A percentile compares a stretch with the other conserved stretches of the same genome.
These are phyloP conservation scores for Rhabdomys dilectus DNA, from an alignment of 2,113 vertebrate species.

Conservation along the genomic window DNA sequence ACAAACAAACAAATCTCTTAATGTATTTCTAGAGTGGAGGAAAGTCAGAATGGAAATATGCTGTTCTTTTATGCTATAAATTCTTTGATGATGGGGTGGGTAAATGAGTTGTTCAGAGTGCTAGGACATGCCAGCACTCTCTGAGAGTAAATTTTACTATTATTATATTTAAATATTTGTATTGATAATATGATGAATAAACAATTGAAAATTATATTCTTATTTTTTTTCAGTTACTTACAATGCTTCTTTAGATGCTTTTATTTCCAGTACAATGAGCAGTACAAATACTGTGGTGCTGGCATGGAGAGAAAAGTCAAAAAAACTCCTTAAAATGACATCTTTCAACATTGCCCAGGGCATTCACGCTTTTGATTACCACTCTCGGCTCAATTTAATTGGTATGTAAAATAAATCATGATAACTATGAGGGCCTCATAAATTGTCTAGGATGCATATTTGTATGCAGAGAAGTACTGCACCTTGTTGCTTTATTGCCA, in stretches of 20 bases:
- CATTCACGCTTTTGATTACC: conserved; percentile 89
- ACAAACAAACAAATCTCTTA: neutral
- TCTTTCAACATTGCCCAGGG: conserved; percentile 86
- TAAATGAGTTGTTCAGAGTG: neutral
- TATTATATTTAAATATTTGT: neutral
- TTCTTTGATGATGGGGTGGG: neutral
- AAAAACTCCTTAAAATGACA: conserved; percentile 81
- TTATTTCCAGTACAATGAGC: conserved; percentile 89
- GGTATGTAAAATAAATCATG: conserved; percentile 85
- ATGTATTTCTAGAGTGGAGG: neutral
- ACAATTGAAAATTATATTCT: conserved; percentile 36
- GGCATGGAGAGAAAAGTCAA: conserved; percentile 88
- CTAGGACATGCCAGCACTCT: neutral
- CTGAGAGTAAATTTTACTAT: conserved; percentile 38
- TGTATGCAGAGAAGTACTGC: conserved; percentile 15
- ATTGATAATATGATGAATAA: conserved; percentile 24
- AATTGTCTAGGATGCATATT: conserved; percentile 46
- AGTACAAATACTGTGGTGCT: conserved; percentile 85
- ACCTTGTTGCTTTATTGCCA: conserved; percentile 67
- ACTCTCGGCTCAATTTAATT: conserved; percentile 88
- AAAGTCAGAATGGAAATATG: neutral
- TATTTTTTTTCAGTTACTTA: conserved; percentile 82
- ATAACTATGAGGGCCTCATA: conserved; percentile 62
- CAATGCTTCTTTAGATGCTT: conserved; percentile 87
- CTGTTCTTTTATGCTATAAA: neutral